phyloP scores from a whole-genome alignment of 2,888 invertebrate genomes.

The Oscheius onirici region DNA sequence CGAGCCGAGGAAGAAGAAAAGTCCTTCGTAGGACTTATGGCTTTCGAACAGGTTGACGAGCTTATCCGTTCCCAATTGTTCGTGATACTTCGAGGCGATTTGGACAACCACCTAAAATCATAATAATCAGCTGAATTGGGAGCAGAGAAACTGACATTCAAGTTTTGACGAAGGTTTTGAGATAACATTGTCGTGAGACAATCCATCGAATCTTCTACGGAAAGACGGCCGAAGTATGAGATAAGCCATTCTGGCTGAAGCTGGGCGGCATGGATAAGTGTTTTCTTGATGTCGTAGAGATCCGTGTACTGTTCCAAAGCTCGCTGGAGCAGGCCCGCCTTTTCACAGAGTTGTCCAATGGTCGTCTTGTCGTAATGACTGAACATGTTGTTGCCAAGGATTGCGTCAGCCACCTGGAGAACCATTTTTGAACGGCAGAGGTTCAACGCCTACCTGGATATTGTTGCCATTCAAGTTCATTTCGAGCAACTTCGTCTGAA shows the following conservation, averaged over 20 bases:
- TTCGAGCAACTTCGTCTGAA: constrained; percentile 94
- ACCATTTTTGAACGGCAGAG: neutral
- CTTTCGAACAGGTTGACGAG: constrained; percentile 97
- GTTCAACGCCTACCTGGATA: constrained; percentile 77
- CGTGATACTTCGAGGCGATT: constrained; percentile 99
- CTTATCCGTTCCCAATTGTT: constrained; percentile 92
- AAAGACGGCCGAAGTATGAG: constrained; percentile 95
- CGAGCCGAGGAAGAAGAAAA: constrained; percentile 99
- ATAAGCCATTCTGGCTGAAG: constrained; percentile 90
- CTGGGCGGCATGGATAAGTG: constrained; percentile 84
- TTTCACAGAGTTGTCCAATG: constrained; percentile 98
- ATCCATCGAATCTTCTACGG: constrained; percentile 97
- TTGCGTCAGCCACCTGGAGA: constrained; percentile 90
- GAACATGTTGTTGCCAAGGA: constrained; percentile 97
- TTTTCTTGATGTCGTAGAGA: constrained; percentile 97
- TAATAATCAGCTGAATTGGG: neutral
- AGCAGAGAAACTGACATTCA: constrained; percentile 72
- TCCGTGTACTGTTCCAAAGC: constrained; percentile 99
- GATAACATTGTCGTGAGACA: constrained; percentile 97
- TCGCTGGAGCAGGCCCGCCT: constrained; percentile 90
- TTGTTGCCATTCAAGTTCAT: constrained; percentile 98
- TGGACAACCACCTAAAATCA: constrained; percentile 82
- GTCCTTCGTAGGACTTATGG: constrained; percentile 96
- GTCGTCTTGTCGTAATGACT: constrained; percentile 98
- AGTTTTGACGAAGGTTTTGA: constrained; percentile 86